Evolutionary conservation across 2,797 vertebrate genomes (phyloP), one percentile per base, ranked within the genome.

Genomic region (Ptychadena robeensis): DNA sequence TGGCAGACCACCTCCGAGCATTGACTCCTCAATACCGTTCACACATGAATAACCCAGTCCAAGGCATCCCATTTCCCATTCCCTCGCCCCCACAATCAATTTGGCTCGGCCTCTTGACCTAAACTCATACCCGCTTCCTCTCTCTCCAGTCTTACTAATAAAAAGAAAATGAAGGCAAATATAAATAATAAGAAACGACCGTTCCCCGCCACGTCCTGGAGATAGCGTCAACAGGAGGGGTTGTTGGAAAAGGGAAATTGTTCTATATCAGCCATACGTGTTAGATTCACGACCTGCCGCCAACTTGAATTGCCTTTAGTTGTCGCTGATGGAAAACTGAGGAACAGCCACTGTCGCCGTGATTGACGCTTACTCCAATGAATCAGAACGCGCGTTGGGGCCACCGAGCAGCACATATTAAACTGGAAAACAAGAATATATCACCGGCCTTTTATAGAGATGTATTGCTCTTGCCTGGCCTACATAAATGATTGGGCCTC

Each of bases 281-380:
- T 93, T 92, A 93, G 94, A 94, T 94, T 94, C 93, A 93, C 93
- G 94, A 94, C 93, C 93, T 91, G 87, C 91, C 90, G 88, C 92
- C 93, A 95, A 94, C 94, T 95, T 94, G 94, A 94, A 93, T 94
- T 93, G 92, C 93, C 93, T 94, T 94, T 95, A 93, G 92, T 94
- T 94, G 94, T 93, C 88, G 89, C 93, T 94, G 94, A 94, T 94
- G 92, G 93, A 92, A n/a, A 94, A 90, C 92, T 92, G 93, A 93
- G 93, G 93, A 95, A 93, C 94, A 93, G 94, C 90, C 91, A 93
- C 93, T 94, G 94, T 95, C 94, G 90, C 90, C 90, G 91, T 93
- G 94, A 95, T 94, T 93, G 93, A 93, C 93, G 88, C 91, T 93
- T n/a, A n/a, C 92, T 92, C 92, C 93, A 93, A 93, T 94, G 93